phyloP scores from a whole-genome alignment of 1,140 invertebrate species.

The Cataglyphis hispanica region DNA sequence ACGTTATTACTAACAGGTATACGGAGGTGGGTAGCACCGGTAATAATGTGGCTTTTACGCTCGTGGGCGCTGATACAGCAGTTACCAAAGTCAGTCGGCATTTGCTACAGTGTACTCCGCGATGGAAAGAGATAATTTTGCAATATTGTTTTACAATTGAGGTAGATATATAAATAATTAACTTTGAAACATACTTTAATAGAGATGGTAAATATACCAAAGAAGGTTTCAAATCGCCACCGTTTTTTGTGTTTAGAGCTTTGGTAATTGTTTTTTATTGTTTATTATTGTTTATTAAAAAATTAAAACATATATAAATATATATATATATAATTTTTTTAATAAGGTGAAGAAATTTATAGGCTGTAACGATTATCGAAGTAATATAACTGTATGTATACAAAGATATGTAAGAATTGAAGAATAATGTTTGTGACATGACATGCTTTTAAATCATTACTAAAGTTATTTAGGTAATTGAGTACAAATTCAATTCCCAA shows the following conservation, averaged over 20 bases:
- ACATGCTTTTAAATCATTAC: neutral
- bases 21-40: slow-evolving; percentile 76
- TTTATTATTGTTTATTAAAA: neutral
- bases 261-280: neutral
- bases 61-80: slow-evolving; percentile 73
- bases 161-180: neutral
- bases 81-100: slow-evolving; percentile 72
- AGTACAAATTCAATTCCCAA: neutral
- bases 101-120: slow-evolving; percentile 45
- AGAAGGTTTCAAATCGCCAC: neutral
- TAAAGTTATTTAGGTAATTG: neutral
- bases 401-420: neutral
- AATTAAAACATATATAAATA: too few relatives aligned
- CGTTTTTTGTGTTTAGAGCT: neutral
- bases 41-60: slow-evolving; percentile 83
- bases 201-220: too few relatives aligned
- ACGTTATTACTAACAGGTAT: slow-evolving; percentile 82
- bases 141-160: neutral
- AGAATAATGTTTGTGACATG: neutral
- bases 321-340: too few relatives aligned
- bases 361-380: too few relatives aligned
- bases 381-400: too few relatives aligned
- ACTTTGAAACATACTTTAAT: too few relatives aligned
- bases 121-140: neutral
- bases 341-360: too few relatives aligned